Evolutionary conservation across 2,797 vertebrate genomes (phyloP).

Genomic region (Gallinago nigripennis): DNA sequence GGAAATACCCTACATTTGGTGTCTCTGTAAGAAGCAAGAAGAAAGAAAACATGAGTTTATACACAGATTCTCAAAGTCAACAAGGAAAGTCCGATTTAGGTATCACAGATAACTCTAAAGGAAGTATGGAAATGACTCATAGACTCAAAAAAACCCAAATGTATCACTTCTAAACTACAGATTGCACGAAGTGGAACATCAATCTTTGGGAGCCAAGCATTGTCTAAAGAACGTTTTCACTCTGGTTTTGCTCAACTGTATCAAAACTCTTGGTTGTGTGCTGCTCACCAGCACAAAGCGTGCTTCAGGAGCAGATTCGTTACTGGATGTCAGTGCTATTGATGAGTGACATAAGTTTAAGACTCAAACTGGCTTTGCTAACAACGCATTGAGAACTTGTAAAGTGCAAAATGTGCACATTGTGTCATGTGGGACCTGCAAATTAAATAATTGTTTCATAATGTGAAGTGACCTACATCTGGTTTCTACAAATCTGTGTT

Average conservation of each 20-base stretch:
- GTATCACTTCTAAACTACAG: background rate
- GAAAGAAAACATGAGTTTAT: background rate
- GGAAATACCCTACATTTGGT: background rate
- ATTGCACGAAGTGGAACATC: background rate
- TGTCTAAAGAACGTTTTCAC: background rate
- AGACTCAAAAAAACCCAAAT: background rate
- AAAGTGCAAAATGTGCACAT: background rate
- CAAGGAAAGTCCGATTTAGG: background rate
- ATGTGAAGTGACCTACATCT: background rate
- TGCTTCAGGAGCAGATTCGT: background rate
- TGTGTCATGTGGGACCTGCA: background rate
- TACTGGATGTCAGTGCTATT: rapidly evolving
- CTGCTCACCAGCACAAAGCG: background rate
- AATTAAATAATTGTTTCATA: background rate
- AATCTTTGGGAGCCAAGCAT: background rate
- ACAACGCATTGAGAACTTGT: background rate
- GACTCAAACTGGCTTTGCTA: background rate
- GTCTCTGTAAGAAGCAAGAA: background rate
- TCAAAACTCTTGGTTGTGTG: rapidly evolving
- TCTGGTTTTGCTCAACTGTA: background rate
- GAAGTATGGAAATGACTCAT: background rate
- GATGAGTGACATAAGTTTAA: background rate
- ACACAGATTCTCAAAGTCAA: background rate
- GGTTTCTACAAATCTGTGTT: background rate
- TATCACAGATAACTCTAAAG: background rate